These are phyloP conservation scores for Falco cherrug DNA, from an alignment of 2,797 vertebrate genomes.

Conservation along the genomic window DNA sequence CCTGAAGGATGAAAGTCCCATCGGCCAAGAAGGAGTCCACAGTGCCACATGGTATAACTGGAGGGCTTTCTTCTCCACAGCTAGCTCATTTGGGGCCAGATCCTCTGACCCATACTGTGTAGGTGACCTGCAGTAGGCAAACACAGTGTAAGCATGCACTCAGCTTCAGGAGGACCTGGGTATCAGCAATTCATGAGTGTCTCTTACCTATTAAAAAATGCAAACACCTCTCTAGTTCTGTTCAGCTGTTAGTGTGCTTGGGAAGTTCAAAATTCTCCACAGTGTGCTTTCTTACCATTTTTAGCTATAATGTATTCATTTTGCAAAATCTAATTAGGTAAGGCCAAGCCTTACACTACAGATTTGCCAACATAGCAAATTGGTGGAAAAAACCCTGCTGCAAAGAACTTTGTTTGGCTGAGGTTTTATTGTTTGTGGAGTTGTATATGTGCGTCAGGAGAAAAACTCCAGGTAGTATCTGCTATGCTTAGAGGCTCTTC, in stretches of 20 bases:
- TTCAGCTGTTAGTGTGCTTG: neutral
- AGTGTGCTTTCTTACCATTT: neutral
- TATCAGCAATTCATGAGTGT: neutral
- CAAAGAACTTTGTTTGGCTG: neutral
- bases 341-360: neutral
- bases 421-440: neutral
- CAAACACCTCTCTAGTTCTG: neutral
- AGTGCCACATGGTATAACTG: neutral
- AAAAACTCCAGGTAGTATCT: neutral
- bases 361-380: neutral
- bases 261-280: neutral
- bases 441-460: neutral
- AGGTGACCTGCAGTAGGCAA: neutral
- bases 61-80: neutral
- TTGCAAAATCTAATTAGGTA: neutral
- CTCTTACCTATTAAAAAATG: neutral
- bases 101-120: neutral
- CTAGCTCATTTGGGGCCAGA: neutral
- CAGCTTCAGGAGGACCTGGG: neutral
- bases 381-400: neutral
- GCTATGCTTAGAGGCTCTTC: neutral
- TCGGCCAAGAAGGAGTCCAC: neutral
- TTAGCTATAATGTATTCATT: neutral
- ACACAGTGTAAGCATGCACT: neutral
- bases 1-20: neutral